Base-by-base conservation (phyloP, 2,113 vertebrate genomes). In the Neofelis nebulosa region DNA sequence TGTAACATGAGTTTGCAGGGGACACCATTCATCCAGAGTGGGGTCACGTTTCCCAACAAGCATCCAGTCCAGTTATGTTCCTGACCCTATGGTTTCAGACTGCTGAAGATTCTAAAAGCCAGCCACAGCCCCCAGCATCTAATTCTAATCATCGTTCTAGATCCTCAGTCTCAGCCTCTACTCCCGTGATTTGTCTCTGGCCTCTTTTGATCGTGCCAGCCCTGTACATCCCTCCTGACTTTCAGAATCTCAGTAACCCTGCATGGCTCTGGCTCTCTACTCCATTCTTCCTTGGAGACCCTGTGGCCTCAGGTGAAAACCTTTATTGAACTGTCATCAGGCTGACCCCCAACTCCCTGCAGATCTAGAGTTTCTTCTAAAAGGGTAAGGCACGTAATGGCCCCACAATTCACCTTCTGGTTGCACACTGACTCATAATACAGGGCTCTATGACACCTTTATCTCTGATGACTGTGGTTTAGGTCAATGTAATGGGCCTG, bases 321-420 rank as follows among this genome's bases (percentile, higher is more conserved):
- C 25, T 92, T 96, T 55, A 84, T 23, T 79, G 50, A 63, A 65
- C 18, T 8, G 0, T 79, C 66, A 84, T 89, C 84, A 95, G 21
- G 14, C 25, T 65, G 87, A 48, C 31, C 12, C 27, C 63, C 21
- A 79, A 52, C 21, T 85, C 78, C 16, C 41, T 93, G 33, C 8
- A 33, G 57, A 65, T 85, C 29, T 93, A 86, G 18, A 83, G 21
- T 85, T 93, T 89, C 50, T 95, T 92, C 71, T 83, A 13, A 48
- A 78, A 73, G 45, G 31, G 55, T 84, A 48, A 7, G 61, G 19
- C 50, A 65, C n/a, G 71, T 45, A 71, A 68, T 82, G 19, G 21
- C n/a, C 78, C 83, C 61, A 78, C 33, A 95, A 78, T 68, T 97
- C 84, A 89, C 29, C 31, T 82, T 92, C 78, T 15, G 69, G 27